These are phyloP conservation scores for Pachypsylla venusta DNA, from an alignment of 1,140 invertebrate species.

Conservation along the genomic window DNA sequence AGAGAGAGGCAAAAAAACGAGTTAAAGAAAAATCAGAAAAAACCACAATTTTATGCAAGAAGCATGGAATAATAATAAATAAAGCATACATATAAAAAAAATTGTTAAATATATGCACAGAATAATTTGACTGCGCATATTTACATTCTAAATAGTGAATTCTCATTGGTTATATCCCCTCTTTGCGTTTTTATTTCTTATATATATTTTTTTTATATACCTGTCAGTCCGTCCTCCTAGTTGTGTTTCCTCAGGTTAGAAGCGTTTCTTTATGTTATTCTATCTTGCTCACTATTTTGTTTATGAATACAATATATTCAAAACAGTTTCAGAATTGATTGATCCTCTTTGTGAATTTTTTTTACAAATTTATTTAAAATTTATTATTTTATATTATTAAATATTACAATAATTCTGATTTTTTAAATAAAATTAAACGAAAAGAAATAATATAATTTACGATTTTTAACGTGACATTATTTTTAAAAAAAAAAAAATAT, in stretches of 20 bases:
- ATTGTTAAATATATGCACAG: conserved; percentile 1
- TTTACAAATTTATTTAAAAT: background rate
- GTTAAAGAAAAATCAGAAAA: conserved; percentile 8
- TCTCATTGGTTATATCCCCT: background rate
- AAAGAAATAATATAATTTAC: no score
- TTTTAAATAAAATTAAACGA: background rate
- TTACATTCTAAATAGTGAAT: background rate
- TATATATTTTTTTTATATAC: no score
- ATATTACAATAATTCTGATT: no score
- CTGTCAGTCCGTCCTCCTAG: background rate
- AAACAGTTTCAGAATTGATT: conserved; percentile 8
- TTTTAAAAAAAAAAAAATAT: no score
- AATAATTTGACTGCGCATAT: conserved; percentile 9
- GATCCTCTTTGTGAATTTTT: background rate
- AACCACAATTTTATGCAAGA: conserved; percentile 3
- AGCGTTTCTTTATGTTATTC: background rate
- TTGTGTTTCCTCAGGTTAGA: background rate
- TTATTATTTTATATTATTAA: conserved; percentile 6
- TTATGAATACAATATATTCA: conserved; percentile 8
- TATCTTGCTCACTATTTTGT: background rate
- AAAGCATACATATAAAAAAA: background rate
- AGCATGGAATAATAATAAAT: background rate
- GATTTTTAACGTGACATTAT: no score
- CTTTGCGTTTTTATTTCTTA: background rate
- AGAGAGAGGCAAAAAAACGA: background rate